Conservation (phyloP, 2,888 invertebrate genomes). For the Chloroclystis v-ata region DNA sequence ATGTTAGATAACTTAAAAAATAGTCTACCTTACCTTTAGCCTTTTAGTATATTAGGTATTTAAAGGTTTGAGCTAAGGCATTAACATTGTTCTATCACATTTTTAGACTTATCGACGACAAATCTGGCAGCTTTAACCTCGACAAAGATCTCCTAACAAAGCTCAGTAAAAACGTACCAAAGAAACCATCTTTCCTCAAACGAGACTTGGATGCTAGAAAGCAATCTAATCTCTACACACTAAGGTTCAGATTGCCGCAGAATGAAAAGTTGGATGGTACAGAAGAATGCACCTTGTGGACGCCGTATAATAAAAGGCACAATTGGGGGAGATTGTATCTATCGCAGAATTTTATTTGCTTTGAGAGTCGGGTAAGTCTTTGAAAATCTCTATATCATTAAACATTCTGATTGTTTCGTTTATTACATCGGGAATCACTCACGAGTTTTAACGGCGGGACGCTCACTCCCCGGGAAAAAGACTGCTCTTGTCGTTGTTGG, state of each 20-base stretch:
- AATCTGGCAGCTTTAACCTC: conserved; percentile 89
- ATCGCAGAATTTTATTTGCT: conserved; percentile 96
- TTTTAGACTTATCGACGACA: conserved; percentile 92
- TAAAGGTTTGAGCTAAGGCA: too few relatives aligned
- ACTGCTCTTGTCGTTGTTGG: too few relatives aligned
- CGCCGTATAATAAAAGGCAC: conserved; percentile 95
- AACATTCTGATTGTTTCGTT: too few relatives aligned
- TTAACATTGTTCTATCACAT: background rate
- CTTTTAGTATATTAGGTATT: too few relatives aligned
- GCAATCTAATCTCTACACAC: conserved; percentile 93
- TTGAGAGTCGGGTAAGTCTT: conserved; percentile 90
- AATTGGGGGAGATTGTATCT: conserved; percentile 93
- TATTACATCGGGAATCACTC: too few relatives aligned
- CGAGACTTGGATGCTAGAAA: conserved; percentile 96
- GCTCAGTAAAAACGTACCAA: conserved; percentile 91
- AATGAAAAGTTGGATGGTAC: conserved; percentile 96
- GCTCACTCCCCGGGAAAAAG: too few relatives aligned
- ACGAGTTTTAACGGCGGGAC: too few relatives aligned
- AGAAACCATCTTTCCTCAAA: conserved; percentile 94
- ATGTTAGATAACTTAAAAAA: too few relatives aligned
- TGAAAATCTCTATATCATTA: background rate
- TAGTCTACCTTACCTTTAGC: too few relatives aligned
- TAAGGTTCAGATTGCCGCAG: conserved; percentile 90
- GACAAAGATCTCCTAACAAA: conserved; percentile 91
- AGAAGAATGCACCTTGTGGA: conserved; percentile 94